These are phyloP conservation scores for Falcunculus frontatus DNA, from an alignment of 2,113 vertebrate genomes.

Conservation along the genomic window DNA sequence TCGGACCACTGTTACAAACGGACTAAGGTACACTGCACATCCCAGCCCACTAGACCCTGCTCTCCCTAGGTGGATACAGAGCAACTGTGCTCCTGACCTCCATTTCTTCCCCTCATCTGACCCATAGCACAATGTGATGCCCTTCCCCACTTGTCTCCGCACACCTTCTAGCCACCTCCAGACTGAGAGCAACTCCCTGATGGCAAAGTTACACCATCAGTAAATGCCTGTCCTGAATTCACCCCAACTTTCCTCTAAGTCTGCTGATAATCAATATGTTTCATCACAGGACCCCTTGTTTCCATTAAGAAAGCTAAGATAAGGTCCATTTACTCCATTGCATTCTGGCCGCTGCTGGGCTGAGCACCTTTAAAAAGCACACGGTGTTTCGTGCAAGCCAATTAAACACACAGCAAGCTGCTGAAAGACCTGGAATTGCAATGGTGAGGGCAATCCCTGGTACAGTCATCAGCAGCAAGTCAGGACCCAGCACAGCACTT, in stretches of 20 bases:
- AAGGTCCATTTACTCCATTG: not conserved
- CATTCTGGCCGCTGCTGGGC: not conserved
- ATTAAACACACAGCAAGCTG: not conserved
- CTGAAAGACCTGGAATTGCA: conserved; percentile 25
- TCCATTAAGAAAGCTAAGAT: not conserved
- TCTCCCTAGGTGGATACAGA: not conserved
- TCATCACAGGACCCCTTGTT: not conserved
- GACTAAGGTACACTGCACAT: not conserved
- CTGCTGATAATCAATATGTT: not conserved
- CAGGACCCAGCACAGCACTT: not conserved
- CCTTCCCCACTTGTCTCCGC: not conserved
- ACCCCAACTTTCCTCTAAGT: not conserved
- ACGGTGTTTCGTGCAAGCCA: not conserved
- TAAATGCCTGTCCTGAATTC: not conserved
- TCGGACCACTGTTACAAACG: not conserved
- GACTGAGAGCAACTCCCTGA: not conserved
- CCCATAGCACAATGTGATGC: rapidly evolving
- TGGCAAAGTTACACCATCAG: not conserved
- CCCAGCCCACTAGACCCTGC: not conserved
- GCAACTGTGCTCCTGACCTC: not conserved
- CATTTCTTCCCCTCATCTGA: not conserved
- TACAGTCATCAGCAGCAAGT: conserved; percentile 50
- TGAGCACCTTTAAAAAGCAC: not conserved
- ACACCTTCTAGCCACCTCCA: not conserved
- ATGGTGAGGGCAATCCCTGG: not conserved